Percentiles rank a stretch among this genome's conserved stretches.
Conservation (phyloP, 2,888 invertebrate genomes). For the Margaritifera margaritifera region DNA sequence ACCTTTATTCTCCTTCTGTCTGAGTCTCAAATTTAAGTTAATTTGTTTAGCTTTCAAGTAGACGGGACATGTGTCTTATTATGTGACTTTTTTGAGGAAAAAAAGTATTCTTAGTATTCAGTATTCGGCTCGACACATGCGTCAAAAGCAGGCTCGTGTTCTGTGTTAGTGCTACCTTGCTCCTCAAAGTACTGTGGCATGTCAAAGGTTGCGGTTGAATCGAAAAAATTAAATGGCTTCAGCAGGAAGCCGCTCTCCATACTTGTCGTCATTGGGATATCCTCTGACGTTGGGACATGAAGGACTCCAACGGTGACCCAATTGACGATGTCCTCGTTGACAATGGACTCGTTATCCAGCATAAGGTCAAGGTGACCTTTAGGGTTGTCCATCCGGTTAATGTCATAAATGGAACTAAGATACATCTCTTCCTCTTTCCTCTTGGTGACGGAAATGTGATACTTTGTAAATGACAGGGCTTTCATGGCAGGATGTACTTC, state of each 20-base stretch:
- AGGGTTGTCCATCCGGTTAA: constrained; percentile 16
- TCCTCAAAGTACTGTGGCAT: constrained; percentile 22
- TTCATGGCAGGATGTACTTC: constrained; percentile 31
- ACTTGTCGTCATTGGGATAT: constrained; percentile 33
- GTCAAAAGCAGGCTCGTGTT: constrained; percentile 2
- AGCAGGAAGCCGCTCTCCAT: constrained; percentile 25
- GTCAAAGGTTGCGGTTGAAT: constrained; percentile 28
- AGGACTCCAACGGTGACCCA: constrained; percentile 34
- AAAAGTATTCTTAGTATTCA: too few species aligned
- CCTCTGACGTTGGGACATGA: constrained; percentile 35
- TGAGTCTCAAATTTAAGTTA: too few species aligned
- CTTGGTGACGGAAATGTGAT: constrained; percentile 48
- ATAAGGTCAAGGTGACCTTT: constrained; percentile 22
- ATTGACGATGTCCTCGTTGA: constrained; percentile 30
- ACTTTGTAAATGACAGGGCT: constrained; percentile 47
- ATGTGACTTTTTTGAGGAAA: too few species aligned
- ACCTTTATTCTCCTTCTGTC: too few species aligned
- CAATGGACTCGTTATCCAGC: constrained; percentile 28
- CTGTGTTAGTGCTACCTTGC: background rate
- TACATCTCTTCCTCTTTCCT: constrained; percentile 46
- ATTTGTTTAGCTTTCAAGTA: too few species aligned
- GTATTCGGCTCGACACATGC: constrained; percentile 3
- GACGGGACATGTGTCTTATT: too few species aligned
- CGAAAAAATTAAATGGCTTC: constrained; percentile 38
- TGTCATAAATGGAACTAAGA: constrained; percentile 26